Conservation (phyloP, 2,797 vertebrate genomes). For the Pseudotriccus pelzelni region DNA sequence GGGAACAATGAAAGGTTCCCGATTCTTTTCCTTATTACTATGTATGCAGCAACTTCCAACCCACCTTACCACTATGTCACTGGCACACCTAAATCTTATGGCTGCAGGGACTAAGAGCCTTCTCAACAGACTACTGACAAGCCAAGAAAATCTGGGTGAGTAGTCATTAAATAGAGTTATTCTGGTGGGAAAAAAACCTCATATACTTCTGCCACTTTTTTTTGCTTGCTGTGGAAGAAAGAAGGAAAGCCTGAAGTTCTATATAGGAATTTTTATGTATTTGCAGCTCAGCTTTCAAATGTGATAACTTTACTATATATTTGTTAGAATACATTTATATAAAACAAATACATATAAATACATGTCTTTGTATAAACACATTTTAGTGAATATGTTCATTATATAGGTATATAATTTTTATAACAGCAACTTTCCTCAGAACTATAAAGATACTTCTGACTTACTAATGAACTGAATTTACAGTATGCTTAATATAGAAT, state of each 20-base stretch:
- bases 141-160: background rate
- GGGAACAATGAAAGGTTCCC: background rate
- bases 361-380: background rate
- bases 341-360: background rate
- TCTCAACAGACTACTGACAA: background rate
- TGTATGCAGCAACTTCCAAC: background rate
- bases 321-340: background rate
- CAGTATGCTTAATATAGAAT: background rate
- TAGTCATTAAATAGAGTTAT: background rate
- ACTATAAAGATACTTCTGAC: background rate
- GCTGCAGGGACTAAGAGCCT: background rate
- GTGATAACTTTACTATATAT: background rate
- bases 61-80: background rate
- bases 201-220: background rate
- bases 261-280: background rate
- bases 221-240: background rate
- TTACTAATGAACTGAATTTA: background rate
- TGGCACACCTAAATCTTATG: background rate
- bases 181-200: accelerated
- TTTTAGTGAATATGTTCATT: background rate
- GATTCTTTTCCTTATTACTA: background rate
- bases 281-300: background rate
- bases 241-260: background rate
- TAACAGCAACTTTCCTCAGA: background rate
- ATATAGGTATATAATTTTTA: background rate